Base-by-base conservation (phyloP, 2,113 vertebrate genomes). In the Podarcis cretensis region DNA sequence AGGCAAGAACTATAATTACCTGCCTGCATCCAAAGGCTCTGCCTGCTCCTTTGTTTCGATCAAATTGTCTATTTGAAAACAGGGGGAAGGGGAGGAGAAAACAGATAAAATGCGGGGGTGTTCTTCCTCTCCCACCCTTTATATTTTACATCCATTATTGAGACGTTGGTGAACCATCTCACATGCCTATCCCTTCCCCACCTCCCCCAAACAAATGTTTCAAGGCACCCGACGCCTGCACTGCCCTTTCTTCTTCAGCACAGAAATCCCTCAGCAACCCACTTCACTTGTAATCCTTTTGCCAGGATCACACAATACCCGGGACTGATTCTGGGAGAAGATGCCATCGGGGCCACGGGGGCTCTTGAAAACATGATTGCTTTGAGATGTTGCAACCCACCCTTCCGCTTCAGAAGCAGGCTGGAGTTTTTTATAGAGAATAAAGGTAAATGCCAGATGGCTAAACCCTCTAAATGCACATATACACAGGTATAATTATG, bases 231-330 rank as follows among this genome's bases (percentile, higher is more conserved):
- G 43, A 73, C 20, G 13, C 69, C 4, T 25, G 73, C 57, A 32
- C 68, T 7, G 18, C 13, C 21, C 75, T 90, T 88, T 91, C 82
- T 91, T 91, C 54, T 87, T 32, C 40, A 23, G 37, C 81, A 84
- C 35, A 76, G 73, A 92, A 89, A 86, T 84, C 87, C 91, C 92
- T 40, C 81, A 59, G 59, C 40, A 68, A 88, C 69, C 69, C 77
- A 79, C 43, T 92, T 76, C 35, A 35, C 66, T 92, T 84, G 77
- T 54, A 89, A 83, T 93, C 87, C 75, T 87, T 82, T 77, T 74
- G n/a, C 83, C 84, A 9, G 65, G 85, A 89, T 90, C 84, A 77
- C 68, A 83, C 78, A 83, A 78, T 40, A 76, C 75, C 30, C 18
- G 23, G 23, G 18, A 80, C 65, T 78, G 75, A 2, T 76, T 84